Percentiles rank a stretch among this genome's conserved stretches.
Evolutionary conservation across 1,140 invertebrate genomes (phyloP).

Genomic region (Lordiphosa collinella): DNA sequence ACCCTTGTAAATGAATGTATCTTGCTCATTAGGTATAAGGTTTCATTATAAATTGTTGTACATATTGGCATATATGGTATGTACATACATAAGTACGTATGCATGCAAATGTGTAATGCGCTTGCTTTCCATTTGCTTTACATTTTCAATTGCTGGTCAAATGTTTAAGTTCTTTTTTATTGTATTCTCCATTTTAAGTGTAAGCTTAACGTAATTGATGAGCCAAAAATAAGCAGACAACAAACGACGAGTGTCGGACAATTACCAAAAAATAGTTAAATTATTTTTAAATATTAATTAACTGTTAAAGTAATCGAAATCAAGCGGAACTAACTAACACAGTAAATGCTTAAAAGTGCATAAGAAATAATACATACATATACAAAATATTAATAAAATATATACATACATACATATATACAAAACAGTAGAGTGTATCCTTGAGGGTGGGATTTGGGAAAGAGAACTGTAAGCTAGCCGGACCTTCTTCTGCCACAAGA

Average conservation of each 20-base stretch:
- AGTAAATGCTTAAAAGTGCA: constrained; percentile 15
- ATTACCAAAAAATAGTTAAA: constrained; percentile 75
- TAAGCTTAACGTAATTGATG: constrained; percentile 10
- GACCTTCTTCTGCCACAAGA: no score
- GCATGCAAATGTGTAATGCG: constrained; percentile 27
- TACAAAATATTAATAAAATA: constrained; percentile 43
- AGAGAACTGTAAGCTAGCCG: no score
- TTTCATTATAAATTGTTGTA: constrained; percentile 11
- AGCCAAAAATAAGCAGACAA: constrained; percentile 9
- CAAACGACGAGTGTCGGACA: constrained; percentile 40
- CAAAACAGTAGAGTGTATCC: background rate
- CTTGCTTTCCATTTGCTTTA: constrained; percentile 39
- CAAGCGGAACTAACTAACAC: constrained; percentile 34
- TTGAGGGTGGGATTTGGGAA: background rate
- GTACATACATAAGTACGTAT: constrained; percentile 3
- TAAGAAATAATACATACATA: constrained; percentile 16
- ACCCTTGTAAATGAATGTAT: constrained; percentile 29
- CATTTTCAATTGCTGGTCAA: constrained; percentile 66
- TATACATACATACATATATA: constrained; percentile 42
- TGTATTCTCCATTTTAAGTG: background rate
- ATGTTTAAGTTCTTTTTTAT: constrained; percentile 13
- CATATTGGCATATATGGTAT: background rate
- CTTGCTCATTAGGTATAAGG: constrained; percentile 65
- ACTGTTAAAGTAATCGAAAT: constrained; percentile 56
- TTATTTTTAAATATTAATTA: constrained; percentile 60